Base-by-base conservation (phyloP, 2,888 invertebrate species). In the Hoplodrina blanda region DNA sequence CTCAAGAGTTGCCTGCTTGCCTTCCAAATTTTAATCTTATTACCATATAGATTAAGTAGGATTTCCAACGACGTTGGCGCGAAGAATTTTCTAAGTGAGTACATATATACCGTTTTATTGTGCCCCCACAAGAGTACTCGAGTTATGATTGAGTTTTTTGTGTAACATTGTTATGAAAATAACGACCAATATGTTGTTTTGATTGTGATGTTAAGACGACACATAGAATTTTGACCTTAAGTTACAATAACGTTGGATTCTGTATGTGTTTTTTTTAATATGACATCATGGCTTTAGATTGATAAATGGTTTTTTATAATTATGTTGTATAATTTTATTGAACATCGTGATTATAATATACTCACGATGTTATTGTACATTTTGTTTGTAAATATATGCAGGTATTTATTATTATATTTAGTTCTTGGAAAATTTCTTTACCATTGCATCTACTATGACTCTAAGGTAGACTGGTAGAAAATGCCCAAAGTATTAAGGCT, bases 101-200 rank as follows among this genome's bases (percentile, higher is more conserved):
- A 85, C 66, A 71, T 79, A 76, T 73, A 71, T 78, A 78, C 54
- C 67, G 59, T 75, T 83, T 84, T 84, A 83, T 82, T 85, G 77
- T 78, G 66, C 62, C 73, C 63, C 72, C 75, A 57, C 70, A 79
- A 77, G 78, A 82, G 76, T 69, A 61, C 77, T 85, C 76, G 76
- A 82, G 76, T 76, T 82, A 82, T 85, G 84, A 84, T 84, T 85
- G 82, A 84, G 84, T 84, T 85, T 85, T 82, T 85, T 80, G 74
- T 72, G 66, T 76, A 73, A 81, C 75, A 76, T 76, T 83, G 73
- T 85, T 74, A 74, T 69, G 59, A 67, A 71, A 76, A 65, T 79
- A 73, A 79, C 52, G 59, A 54, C 70, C 76, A 77, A 79, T 84
- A 84, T 69, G 78, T 78, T 81, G 74, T 75, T 81, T 83, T 79